Evolutionary conservation across 2,113 vertebrate genomes (phyloP), one percentile per base, ranked within the genome.

Genomic region (Melierax canorus): DNA sequence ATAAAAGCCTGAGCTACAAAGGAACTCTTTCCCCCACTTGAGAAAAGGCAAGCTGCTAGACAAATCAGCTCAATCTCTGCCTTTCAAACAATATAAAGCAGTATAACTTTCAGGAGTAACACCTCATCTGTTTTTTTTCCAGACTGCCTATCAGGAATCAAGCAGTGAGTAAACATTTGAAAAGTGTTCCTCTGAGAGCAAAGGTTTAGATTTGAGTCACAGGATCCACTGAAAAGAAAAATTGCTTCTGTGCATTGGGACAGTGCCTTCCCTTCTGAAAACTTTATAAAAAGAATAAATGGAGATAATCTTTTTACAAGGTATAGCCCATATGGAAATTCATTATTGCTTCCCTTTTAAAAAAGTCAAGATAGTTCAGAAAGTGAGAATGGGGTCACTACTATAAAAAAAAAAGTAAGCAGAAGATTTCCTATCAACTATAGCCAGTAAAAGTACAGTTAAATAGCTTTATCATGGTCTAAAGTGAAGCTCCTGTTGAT

Each of bases 261-360:
- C 94, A 72, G 85, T 81, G 95, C 95, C 97, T 97, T 97, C 92
- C 92, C 92, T 96, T 92, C 92, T 95, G 89, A 96, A 96, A 97
- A 98, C 90, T 97, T 97, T 93, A 96, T 96, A 93, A 90, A 89
- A 96, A 90, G 96, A 97, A 83, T 77, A 97, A 92, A 92, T 76
- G 82, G 91, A 69, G 98, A 98, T 98, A 97, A 97, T 98, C 97
- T 97, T 97, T 97, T 97, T 95, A 97, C 97, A 98, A 97, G 97
- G 96, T 96, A 94, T 89, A 97, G 95, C 82, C 88, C 96, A 96
- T 96, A 97, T 81, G 87, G 77, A 95, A 97, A 98, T 98, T 95
- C 95, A 97, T 98, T 95, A 88, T 71, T 93, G 38, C 34, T 93
- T 81, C 63, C 50, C 58, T 83, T 95, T 24, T 22, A 77, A 92